These are phyloP conservation scores for Palloptera scutellata DNA, from an alignment of 2,888 invertebrate genomes.

Conservation along the genomic window DNA sequence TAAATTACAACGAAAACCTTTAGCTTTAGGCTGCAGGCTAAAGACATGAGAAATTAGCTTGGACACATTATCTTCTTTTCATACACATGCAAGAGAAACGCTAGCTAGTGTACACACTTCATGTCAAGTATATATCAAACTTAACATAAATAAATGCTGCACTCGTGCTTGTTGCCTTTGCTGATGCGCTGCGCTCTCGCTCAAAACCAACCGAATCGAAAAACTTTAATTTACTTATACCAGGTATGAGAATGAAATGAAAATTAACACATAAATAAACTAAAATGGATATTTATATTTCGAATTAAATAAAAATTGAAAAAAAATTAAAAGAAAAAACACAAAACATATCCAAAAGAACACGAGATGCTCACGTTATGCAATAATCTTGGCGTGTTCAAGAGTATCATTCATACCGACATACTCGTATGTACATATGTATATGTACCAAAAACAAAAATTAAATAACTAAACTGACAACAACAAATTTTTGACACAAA, in stretches of 20 bases:
- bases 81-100: slow-evolving; percentile 27
- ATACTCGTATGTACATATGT: not conserved
- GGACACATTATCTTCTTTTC: slow-evolving; percentile 43
- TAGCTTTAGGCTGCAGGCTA: not conserved
- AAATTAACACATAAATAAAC: not conserved
- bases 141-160: slow-evolving; percentile 49
- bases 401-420: not conserved
- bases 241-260: not conserved
- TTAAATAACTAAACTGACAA: slow-evolving; percentile 23
- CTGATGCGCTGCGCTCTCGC: not conserved
- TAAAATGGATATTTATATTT: not conserved
- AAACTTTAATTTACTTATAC: not conserved
- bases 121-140: slow-evolving; percentile 54
- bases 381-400: slow-evolving; percentile 8
- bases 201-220: not conserved
- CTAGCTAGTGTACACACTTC: slow-evolving; percentile 43
- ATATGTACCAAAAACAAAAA: not conserved
- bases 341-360: slow-evolving; percentile 2
- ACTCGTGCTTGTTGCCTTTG: not conserved
- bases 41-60: slow-evolving; percentile 44
- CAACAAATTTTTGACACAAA: slow-evolving; percentile 24
- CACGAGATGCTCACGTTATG: slow-evolving; percentile 29
- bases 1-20: too few species aligned
- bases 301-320: too few species aligned
- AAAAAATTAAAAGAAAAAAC: not conserved